Base-by-base conservation (phyloP, 2,888 invertebrate genomes). In the Sphaerophoria taeniata region DNA sequence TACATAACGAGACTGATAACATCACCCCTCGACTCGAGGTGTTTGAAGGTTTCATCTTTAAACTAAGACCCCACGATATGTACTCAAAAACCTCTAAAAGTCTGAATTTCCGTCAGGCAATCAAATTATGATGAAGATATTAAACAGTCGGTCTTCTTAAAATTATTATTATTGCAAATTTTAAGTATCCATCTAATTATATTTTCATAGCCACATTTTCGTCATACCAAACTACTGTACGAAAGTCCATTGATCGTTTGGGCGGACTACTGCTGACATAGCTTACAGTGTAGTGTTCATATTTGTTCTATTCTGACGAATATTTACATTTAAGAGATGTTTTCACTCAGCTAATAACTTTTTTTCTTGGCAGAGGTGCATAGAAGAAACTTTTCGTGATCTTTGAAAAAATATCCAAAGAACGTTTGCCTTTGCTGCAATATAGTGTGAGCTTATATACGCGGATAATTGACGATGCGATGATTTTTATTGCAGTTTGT, bases 161-260 rank as follows among this genome's bases (percentile, higher is more conserved):
- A 85, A 81, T 85, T 76, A 85, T 85, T 85, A 85, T 81, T 85
- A 85, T 81, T 81, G 76, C 65, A 73, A 60, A 73, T 72, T 81
- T 85, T 85, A 81, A 85, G 76, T 81, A 77, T 85, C 85, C 72
- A 61, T 58, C 69, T 85, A 85, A 85, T 85, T 85, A 85, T 85
- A 85, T 85, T 85, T 81, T 81, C 69, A 63, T 73, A 81, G 84
- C 72, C 81, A 58, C 34, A 55, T 51, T 65, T 58, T 71, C 65
- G 60, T 61, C 55, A 67, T 56, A 61, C 24, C 24, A 24, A 24
- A 24, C 24, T 24, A 24, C 24, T 24, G 24, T 24, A 24, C 24
- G 33, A 60, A n/a, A 55, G 0, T 45, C 65, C 9, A 49, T 34
- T 43, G 51, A 72, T 60, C 49, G 67, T 45, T 43, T 24, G 67